A percentile compares a stretch with the other conserved stretches of the same genome.
phyloP scores from a whole-genome alignment of 23 tunicate species.

The Pegea sp. region DNA sequence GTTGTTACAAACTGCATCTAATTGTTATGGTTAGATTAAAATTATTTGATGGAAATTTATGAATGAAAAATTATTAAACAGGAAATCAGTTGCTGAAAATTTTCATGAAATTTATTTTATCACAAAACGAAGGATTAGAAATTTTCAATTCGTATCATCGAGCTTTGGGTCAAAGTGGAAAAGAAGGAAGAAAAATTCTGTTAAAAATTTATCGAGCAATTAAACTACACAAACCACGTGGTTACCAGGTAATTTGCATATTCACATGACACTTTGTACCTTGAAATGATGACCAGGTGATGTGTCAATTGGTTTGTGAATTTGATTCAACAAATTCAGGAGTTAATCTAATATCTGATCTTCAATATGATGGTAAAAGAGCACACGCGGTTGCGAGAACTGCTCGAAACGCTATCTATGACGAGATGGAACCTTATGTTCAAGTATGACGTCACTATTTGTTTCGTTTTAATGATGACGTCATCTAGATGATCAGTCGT shows the following conservation, averaged over 20 bases:
- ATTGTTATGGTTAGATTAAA: too few relatives aligned
- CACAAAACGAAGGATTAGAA: slow-evolving; percentile 28
- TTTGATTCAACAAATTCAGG: too few relatives aligned
- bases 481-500: slow-evolving; percentile 8
- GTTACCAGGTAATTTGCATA: slow-evolving; percentile 13
- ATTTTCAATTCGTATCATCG: slow-evolving; percentile 21
- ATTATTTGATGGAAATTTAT: too few relatives aligned
- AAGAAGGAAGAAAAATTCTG: slow-evolving; percentile 19
- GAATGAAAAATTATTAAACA: too few relatives aligned
- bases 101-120: slow-evolving; percentile 22
- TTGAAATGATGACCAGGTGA: too few relatives aligned
- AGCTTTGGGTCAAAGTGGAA: slow-evolving; percentile 16
- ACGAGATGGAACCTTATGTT: slow-evolving; percentile 16
- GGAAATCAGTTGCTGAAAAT: too few relatives aligned
- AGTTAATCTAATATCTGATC: slow-evolving; percentile 20
- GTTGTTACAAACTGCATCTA: too few relatives aligned
- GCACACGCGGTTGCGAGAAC: slow-evolving; percentile 27
- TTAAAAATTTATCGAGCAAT: slow-evolving; percentile 21
- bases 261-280: too few relatives aligned
- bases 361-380: slow-evolving; percentile 35
- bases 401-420: slow-evolving; percentile 12
- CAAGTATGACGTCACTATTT: slow-evolving; percentile 6
- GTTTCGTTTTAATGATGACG: background rate
- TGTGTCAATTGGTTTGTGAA: too few relatives aligned
- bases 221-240: slow-evolving; percentile 13